Evolutionary conservation across 2,888 invertebrate species (phyloP), one percentile per base, ranked within the genome.

Genomic region (Scaptodrosophila latifasciaeformis): DNA sequence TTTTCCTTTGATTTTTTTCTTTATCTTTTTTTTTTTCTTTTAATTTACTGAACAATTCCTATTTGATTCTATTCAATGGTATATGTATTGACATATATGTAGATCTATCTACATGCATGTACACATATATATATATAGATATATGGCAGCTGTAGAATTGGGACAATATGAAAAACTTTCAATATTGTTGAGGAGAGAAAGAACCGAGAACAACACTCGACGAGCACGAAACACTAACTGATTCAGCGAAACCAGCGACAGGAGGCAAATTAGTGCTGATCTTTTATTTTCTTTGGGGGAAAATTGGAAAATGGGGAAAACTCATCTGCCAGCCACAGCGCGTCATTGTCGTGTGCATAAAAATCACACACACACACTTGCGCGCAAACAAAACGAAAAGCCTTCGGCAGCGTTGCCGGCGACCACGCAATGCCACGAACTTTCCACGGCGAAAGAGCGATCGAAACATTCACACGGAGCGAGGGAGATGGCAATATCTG

Each of bases 221-320:
- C 86, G 84, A 86, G 83, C 82, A 86, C 85, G 84, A 85, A 85
- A 84, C 85, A 85, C 85, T 82, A 85, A 85, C 85, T 85, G 84
- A 86, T 70, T 44, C 35, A 37, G 6, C 15, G 18, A 4, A 39
- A 51, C 50, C 44, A 50, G 10, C 48, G 61, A 54, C 60, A 70
- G 70, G 57, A 66, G 61, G 40, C 53, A 46, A 18, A 44, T 6
- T 29, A 13, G 29, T 17, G 7, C 42, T 49, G 62, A 61, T 62
- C 51, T 56, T 61, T 21, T n/a, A n/a, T n/a, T n/a, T n/a, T n/a
- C n/a, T n/a, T n/a, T n/a, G 35, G 35, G 51, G 60, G 34, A 48
- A 34, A 35, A 13, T 21, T 58, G 51, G 46, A 58, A 37, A 58
- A 19, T 51, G 60, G 7, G 10, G 27, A 24, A n/a, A 39, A 50